Conservation (phyloP, 2,888 invertebrate genomes). For the Steinernema scapterisci region DNA sequence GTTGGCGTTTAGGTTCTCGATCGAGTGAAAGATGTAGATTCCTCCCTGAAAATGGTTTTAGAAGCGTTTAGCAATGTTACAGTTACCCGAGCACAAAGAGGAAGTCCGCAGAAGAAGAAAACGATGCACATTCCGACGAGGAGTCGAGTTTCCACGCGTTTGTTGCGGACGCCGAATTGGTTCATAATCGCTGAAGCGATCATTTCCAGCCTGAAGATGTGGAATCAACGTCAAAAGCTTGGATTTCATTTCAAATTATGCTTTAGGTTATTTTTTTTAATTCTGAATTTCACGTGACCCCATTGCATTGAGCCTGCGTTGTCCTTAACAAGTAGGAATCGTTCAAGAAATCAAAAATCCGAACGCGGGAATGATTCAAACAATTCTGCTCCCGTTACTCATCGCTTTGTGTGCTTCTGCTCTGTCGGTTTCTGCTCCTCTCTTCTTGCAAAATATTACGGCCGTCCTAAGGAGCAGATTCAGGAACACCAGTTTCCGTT, state of each 20-base stretch:
- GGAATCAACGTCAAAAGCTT: neutral
- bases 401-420: neutral
- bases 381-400: neutral
- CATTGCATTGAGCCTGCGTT: too few species aligned
- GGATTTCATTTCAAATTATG: too few species aligned
- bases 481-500: too few species aligned
- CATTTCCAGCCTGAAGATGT: constrained; percentile 61
- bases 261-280: too few species aligned
- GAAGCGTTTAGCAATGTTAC: neutral
- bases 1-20: constrained; percentile 64
- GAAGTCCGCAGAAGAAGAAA: constrained; percentile 62
- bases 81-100: constrained; percentile 58
- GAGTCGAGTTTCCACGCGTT: constrained; percentile 56
- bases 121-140: constrained; percentile 54
- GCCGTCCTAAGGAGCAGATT: neutral
- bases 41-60: constrained; percentile 61
- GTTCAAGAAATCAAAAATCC: too few species aligned
- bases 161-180: constrained; percentile 57
- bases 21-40: constrained; percentile 64
- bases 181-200: constrained; percentile 62
- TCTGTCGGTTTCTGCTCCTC: neutral
- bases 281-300: too few species aligned
- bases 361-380: too few species aligned
- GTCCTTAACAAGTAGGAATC: too few species aligned
- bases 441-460: neutral